Evolutionary conservation across 2,113 vertebrate species (phyloP), one percentile per base, ranked within the genome.

Genomic region (Albula goreensis): DNA sequence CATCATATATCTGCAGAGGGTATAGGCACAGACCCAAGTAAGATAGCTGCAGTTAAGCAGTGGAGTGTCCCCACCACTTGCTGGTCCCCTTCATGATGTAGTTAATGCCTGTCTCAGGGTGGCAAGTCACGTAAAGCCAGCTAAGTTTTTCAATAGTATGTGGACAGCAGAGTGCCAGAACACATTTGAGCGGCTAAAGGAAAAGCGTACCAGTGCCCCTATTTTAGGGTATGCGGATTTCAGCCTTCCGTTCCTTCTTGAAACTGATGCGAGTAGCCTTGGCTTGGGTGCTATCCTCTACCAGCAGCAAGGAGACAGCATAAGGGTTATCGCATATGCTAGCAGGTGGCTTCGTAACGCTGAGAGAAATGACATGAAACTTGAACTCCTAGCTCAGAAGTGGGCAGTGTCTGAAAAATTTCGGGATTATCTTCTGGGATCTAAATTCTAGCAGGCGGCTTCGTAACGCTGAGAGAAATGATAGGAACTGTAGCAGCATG

Each of bases 291-390:
- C 79, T 6, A 4, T 84, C 11, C 52, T 88, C 2, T 88, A 84
- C 41, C 85, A 88, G 53, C 51, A 60, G 9, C 85, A 88, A 50
- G 78, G n/a, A 8, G 19, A 74, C 10, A 81, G 3, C 78, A 83
- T 86, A 3, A 63, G 11, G 11, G 78, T 87, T 0, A 85, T 85
- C n/a, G 81, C 80, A 0, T 83, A 88, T 78, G 77, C 82, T 2
- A 90, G 88, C 17, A 51, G 86, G 9, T 15, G 81, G 50, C 60
- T 86, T 0, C 50, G 60, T 2, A 53, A 60, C 7, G 78, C 87
- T 25, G 88, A 92, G 31, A 82, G 50, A 78, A 91, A 85, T 78
- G 50, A 87, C 17, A 87, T 85, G 89, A 88, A 81, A 31, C 51
- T 86, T 11, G 56, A 87, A 6, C 82, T 89, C 5, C 66, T 88